Evolutionary conservation across 2,888 invertebrate genomes (phyloP), one percentile per base, ranked within the genome.

Genomic region (Polietes domitor): DNA sequence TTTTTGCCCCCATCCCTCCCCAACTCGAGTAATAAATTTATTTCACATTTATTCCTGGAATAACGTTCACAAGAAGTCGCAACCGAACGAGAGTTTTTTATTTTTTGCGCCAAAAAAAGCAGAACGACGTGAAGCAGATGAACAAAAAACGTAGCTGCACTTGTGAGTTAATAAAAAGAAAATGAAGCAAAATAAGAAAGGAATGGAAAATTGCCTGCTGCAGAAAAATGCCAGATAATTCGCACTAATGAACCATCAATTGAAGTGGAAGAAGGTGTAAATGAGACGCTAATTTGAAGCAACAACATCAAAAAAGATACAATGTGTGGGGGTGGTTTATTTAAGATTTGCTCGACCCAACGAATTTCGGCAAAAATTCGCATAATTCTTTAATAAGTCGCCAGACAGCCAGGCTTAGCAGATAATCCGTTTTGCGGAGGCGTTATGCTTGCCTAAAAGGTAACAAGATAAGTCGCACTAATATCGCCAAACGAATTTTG

Each of bases 211-310:
- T 32, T 32, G 32, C 5, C 32, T 32, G 9, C 37, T 10, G 37
- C 37, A 37, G 12, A 9, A 37, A 37, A 32, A 9, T 9, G 37
- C 37, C 37, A 7, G 37, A 3, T 10, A 26, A n/a, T 17, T 1
- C 6, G 6, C 32, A 17, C 19, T 63, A 63, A 63, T 63, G 63
- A 63, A 32, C 63, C 32, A 63, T 28, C 63, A 63, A 63, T 63
- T 63, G 17, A 63, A 63, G 63, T 32, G 63, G 32, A 63, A 32
- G 63, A 63, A 63, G 28, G 63, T 63, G 63, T 32, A 63, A 63
- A 63, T 63, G 63, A 63, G 63, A 28, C 32, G 63, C 63, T 63
- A 63, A 63, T 63, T 63, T 63, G n/a, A 63, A 53, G 50, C n/a
- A n/a, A n/a, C n/a, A 50, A 19, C 1, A 53, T 53, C 10, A 53